Evolutionary conservation across 1,140 invertebrate species (phyloP).

Genomic region (Heliconius hermathena): DNA sequence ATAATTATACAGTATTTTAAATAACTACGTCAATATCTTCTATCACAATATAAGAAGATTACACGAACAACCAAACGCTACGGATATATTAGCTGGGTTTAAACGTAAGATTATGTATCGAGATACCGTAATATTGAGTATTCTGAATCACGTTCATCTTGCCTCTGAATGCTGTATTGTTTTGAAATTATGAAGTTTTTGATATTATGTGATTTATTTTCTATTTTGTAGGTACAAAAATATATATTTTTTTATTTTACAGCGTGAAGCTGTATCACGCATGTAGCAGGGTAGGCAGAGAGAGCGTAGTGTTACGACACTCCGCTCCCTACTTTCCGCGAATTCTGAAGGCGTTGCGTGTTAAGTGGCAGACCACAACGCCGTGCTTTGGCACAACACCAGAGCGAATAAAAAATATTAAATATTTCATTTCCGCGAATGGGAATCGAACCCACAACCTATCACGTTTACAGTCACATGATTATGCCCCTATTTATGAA

Average conservation of each 20-base stretch:
- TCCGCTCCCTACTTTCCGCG: neutral
- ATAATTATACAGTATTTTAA: neutral
- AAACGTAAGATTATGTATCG: constrained; percentile 8
- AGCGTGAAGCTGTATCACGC: too few relatives aligned
- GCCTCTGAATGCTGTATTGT: constrained; percentile 8
- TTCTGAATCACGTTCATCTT: constrained; percentile 15
- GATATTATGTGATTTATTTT: neutral
- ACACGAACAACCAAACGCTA: neutral
- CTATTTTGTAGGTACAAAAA: neutral
- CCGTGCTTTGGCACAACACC: neutral
- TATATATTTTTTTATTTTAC: neutral
- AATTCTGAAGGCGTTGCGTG: neutral
- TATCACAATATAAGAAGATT: neutral
- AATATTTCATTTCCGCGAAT: too few relatives aligned
- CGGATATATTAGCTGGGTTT: neutral
- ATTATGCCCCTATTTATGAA: too few relatives aligned
- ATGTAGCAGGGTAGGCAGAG: too few relatives aligned
- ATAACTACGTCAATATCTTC: neutral
- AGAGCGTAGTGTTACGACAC: neutral
- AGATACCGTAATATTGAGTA: constrained; percentile 1
- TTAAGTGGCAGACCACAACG: neutral
- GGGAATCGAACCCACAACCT: too few relatives aligned
- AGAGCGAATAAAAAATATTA: too few relatives aligned
- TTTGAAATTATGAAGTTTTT: neutral
- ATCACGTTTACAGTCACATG: too few relatives aligned